A percentile compares a stretch with the other conserved stretches of the same genome.
These are phyloP conservation scores for Ormyrus nitidulus DNA, from an alignment of 2,888 invertebrate species.

Conservation along the genomic window DNA sequence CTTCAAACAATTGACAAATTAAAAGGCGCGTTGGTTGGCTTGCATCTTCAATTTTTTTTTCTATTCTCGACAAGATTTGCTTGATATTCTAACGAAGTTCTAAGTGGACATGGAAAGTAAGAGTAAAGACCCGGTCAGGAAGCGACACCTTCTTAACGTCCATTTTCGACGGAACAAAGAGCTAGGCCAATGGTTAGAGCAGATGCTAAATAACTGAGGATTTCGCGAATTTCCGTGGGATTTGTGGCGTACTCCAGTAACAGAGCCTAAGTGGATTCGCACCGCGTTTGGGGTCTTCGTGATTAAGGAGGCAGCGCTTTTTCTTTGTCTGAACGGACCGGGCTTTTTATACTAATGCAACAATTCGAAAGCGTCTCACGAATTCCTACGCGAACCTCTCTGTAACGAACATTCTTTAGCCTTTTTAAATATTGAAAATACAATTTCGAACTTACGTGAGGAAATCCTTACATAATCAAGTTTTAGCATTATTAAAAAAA, in stretches of 20 bases:
- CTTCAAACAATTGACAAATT: not conserved
- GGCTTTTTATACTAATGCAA: slow-evolving; percentile 10
- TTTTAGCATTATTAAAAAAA: too few species aligned
- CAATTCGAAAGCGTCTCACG: slow-evolving; percentile 20
- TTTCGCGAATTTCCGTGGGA: not conserved
- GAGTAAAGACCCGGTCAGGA: too few species aligned
- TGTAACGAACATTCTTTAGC: too few species aligned
- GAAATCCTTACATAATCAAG: too few species aligned
- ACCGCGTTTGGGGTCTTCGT: not conserved
- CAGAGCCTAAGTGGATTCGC: not conserved
- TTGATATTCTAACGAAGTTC: too few species aligned
- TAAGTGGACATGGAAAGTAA: too few species aligned
- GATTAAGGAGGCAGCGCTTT: slow-evolving; percentile 2
- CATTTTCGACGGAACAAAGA: not conserved
- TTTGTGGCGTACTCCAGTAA: slow-evolving; percentile 8
- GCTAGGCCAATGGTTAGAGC: slow-evolving; percentile 5
- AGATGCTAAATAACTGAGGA: slow-evolving; percentile 11
- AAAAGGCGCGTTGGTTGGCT: not conserved
- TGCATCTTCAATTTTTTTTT: not conserved
- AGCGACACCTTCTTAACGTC: too few species aligned
- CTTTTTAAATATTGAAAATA: too few species aligned
- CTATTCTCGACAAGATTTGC: too few species aligned
- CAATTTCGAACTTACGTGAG: too few species aligned
- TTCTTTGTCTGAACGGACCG: slow-evolving; percentile 13
- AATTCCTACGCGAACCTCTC: not conserved